These are phyloP conservation scores for Calliopum simillimum DNA, from an alignment of 2,888 invertebrate species.

Conservation along the genomic window DNA sequence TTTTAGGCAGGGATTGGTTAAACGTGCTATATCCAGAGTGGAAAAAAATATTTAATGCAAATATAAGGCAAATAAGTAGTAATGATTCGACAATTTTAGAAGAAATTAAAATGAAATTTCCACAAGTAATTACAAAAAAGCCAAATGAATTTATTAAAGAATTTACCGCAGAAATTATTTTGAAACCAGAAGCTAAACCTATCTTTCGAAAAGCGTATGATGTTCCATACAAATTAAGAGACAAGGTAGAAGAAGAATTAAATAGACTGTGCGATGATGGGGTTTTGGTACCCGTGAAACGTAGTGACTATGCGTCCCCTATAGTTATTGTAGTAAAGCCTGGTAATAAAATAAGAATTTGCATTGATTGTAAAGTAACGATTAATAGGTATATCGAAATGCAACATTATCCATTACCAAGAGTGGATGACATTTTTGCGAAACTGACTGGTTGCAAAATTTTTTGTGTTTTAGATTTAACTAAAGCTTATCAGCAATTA, in stretches of 20 bases:
- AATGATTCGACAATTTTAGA: no score
- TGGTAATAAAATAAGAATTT: conserved; percentile 33
- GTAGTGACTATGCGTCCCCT: conserved; percentile 35
- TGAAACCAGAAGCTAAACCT: no score
- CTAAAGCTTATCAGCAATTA: conserved; percentile 28
- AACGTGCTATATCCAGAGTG: conserved; percentile 41
- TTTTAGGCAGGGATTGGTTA: conserved; percentile 42
- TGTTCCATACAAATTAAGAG: not conserved
- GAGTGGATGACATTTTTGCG: conserved; percentile 36
- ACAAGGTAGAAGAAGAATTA: not conserved
- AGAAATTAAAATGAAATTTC: no score
- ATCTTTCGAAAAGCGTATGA: not conserved
- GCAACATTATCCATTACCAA: conserved; percentile 36
- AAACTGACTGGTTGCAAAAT: conserved; percentile 19
- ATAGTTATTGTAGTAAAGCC: conserved; percentile 38
- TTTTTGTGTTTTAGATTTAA: conserved; percentile 35
- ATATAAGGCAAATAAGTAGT: no score
- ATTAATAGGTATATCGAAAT: conserved; percentile 11
- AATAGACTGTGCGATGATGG: conserved; percentile 35
- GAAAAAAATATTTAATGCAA: conserved; percentile 35
- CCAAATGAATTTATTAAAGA: no score
- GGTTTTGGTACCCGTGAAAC: conserved; percentile 32
- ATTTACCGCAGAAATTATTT: no score
- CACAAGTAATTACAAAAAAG: no score
- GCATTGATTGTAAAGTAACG: conserved; percentile 32